Evolutionary conservation across 2,113 vertebrate species (phyloP).

Genomic region (Hippotragus niger): DNA sequence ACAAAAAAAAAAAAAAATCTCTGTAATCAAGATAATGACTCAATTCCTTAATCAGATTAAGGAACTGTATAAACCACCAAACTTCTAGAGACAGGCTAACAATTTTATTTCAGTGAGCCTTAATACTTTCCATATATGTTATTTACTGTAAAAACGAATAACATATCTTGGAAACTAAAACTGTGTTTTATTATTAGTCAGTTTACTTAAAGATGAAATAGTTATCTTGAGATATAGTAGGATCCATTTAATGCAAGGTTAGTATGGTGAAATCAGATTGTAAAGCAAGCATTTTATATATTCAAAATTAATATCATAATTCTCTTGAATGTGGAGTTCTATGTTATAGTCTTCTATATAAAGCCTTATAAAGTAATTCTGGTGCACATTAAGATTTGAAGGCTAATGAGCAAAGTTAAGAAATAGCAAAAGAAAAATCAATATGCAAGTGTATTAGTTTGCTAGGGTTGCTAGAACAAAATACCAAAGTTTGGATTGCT

Average conservation of each 20-base stretch:
- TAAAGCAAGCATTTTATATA: neutral
- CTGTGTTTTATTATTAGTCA: neutral
- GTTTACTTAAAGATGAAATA: neutral
- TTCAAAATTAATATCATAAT: neutral
- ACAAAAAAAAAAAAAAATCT: neutral
- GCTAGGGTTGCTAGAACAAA: neutral
- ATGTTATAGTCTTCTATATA: neutral
- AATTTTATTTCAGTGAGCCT: neutral
- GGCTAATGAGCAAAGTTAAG: neutral
- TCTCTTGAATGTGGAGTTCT: neutral
- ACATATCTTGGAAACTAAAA: neutral
- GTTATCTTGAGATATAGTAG: neutral
- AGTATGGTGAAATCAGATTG: neutral
- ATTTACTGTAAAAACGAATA: neutral
- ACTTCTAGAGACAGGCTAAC: neutral
- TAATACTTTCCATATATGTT: neutral
- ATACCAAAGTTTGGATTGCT: neutral
- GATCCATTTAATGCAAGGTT: neutral
- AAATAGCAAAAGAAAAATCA: neutral
- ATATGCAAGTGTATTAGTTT: neutral
- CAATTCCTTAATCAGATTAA: neutral
- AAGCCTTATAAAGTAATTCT: neutral
- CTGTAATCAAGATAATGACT: neutral
- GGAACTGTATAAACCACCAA: neutral
- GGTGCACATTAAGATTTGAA: neutral